phyloP scores from a whole-genome alignment of 2,888 invertebrate genomes.

The Podabrus alpinus region DNA sequence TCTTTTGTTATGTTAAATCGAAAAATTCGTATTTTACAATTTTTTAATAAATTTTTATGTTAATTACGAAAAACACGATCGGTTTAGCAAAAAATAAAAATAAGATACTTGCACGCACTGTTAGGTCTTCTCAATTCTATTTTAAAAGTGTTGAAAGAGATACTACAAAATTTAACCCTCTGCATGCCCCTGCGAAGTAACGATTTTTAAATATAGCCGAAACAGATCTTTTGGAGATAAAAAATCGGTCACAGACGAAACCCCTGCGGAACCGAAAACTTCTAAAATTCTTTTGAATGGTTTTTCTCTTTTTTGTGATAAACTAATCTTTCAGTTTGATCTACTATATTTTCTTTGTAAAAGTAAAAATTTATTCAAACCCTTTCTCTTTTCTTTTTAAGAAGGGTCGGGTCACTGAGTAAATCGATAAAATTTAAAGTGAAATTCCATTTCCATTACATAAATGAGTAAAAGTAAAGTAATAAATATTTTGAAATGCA shows the following conservation, averaged over 20 bases:
- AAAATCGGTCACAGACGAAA: not conserved
- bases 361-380: no score
- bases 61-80: no score
- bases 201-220: not conserved
- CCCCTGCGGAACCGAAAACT: not conserved
- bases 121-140: not conserved
- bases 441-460: no score
- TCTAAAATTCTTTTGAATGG: not conserved
- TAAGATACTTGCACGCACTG: not conserved
- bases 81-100: not conserved
- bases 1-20: no score
- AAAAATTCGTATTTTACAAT: no score
- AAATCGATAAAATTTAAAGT: no score
- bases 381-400: no score
- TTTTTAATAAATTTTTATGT: no score
- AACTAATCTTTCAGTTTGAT: not conserved
- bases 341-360: no score
- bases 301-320: not conserved
- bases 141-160: not conserved
- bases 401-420: no score
- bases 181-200: not conserved
- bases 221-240: not conserved
- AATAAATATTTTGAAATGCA: no score
- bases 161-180: not conserved
- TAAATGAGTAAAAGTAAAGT: no score